phyloP scores from a whole-genome alignment of 2,113 vertebrate species.

The Apodemus sylvaticus region DNA sequence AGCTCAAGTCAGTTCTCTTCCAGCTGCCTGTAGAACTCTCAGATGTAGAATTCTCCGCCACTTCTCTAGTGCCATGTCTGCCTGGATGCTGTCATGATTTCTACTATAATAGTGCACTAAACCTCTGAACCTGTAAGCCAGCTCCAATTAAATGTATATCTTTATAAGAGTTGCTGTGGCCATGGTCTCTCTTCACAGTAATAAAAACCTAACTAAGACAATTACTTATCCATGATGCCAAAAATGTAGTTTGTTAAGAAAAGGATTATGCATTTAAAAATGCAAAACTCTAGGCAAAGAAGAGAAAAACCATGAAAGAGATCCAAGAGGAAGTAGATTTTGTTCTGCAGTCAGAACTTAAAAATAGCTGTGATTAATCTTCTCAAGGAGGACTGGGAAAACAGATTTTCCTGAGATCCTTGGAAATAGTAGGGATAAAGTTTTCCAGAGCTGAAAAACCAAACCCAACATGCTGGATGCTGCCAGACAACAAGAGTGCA shows the following conservation, averaged over 20 bases:
- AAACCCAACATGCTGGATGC: constrained; percentile 83
- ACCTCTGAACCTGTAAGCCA: not conserved
- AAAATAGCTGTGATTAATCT: not conserved
- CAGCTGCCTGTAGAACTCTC: not conserved
- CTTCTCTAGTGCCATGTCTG: not conserved
- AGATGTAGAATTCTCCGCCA: not conserved
- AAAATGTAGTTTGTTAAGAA: not conserved
- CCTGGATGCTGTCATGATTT: not conserved
- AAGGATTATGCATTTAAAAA: not conserved
- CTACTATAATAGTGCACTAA: not conserved
- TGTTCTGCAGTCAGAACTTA: not conserved
- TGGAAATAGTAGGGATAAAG: not conserved
- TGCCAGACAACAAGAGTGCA: constrained; percentile 94
- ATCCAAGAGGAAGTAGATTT: not conserved
- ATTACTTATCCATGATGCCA: not conserved
- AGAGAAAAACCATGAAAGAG: not conserved
- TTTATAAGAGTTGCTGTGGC: not conserved
- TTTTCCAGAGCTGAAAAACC: not conserved
- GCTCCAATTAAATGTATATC: not conserved
- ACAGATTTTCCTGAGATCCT: not conserved
- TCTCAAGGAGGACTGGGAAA: not conserved
- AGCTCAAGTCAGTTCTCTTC: not conserved
- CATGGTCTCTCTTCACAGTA: not conserved
- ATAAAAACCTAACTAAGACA: not conserved
- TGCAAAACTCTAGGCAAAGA: not conserved